These are phyloP conservation scores for Grammomys surdaster DNA, from an alignment of 2,113 vertebrate species.

Conservation along the genomic window DNA sequence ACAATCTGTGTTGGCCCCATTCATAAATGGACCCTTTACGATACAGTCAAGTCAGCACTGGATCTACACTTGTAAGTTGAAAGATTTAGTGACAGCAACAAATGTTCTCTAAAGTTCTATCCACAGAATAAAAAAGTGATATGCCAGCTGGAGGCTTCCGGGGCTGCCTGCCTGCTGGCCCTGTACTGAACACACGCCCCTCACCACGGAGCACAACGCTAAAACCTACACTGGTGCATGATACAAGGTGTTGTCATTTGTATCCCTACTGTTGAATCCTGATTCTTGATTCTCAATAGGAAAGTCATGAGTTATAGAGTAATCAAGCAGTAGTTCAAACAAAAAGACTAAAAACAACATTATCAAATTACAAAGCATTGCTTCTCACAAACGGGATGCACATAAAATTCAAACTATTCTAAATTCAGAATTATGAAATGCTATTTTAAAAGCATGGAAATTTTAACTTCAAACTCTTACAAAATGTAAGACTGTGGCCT, in stretches of 20 bases:
- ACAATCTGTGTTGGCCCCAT: not conserved
- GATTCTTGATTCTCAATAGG: constrained; percentile 77
- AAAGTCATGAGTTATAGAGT: constrained; percentile 82
- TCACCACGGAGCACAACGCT: constrained; percentile 28
- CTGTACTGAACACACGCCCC: not conserved
- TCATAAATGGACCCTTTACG: constrained; percentile 63
- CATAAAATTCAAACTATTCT: constrained; percentile 83
- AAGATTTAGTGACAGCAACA: not conserved
- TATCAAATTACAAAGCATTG: constrained; percentile 88
- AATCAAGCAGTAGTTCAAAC: constrained; percentile 85
- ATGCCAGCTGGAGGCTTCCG: constrained; percentile 63
- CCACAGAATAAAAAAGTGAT: constrained; percentile 47
- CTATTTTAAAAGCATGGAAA: constrained; percentile 85
- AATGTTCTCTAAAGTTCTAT: not conserved
- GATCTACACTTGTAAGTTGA: not conserved
- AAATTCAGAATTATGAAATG: constrained; percentile 84
- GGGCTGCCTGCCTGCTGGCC: constrained; percentile 36
- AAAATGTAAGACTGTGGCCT: constrained; percentile 81
- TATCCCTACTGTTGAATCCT: constrained; percentile 63
- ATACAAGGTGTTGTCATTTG: constrained; percentile 68
- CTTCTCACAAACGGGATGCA: constrained; percentile 84
- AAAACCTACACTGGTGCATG: constrained; percentile 48
- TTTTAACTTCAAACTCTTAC: constrained; percentile 84
- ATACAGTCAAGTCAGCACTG: not conserved
- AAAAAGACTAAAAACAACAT: constrained; percentile 85